Evolutionary conservation across 2,113 vertebrate species (phyloP), one percentile per base, ranked within the genome.

Genomic region (Paralichthys olivaceus): DNA sequence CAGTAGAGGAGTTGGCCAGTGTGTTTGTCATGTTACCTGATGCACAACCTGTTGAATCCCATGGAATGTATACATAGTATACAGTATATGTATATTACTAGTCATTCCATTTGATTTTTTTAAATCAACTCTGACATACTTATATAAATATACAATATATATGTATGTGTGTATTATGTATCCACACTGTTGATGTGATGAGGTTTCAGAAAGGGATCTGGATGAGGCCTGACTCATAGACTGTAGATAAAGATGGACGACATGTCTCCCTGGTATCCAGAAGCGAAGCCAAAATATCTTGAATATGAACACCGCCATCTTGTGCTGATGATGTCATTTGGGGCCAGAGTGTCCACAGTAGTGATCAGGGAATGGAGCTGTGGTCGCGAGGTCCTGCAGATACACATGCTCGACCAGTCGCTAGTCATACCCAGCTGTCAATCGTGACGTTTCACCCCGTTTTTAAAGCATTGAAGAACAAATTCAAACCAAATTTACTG

Each of bases 181-280:
- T 81, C 62, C 65, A 70, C 70, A 74, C 75, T 84, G 86, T 85
- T 76, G 45, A 85, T 81, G 81, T 89, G 86, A 79, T 70, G 67
- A 80, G 87, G 73, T 54, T 62, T 75, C 12, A 66, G 60, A 74
- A 40, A 71, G 68, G 75, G 69, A 53, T 78, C 69, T 67, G 45
- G 62, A 53, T 22, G 66, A 87, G 72, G 69, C 78, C 75, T 77
- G 86, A 73, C 32, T 69, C 23, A 11, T 8, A 17, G 17, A 49
- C 17, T 49, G 45, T 17, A 19, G 19, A 19, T 49, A 49, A 49
- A 49, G 15, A 49, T 49, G 17, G 45, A 49, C 17, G 45, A 20
- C 45, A 49, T 15, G 37, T 40, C 37, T 40, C 37, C 37, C 37
- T 9, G 3, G 9, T 7, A 49, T 49, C 4, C 45, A 49, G 4